Evolutionary conservation across 2,113 vertebrate species (phyloP).

Genomic region (Acrocephalus kingi): DNA sequence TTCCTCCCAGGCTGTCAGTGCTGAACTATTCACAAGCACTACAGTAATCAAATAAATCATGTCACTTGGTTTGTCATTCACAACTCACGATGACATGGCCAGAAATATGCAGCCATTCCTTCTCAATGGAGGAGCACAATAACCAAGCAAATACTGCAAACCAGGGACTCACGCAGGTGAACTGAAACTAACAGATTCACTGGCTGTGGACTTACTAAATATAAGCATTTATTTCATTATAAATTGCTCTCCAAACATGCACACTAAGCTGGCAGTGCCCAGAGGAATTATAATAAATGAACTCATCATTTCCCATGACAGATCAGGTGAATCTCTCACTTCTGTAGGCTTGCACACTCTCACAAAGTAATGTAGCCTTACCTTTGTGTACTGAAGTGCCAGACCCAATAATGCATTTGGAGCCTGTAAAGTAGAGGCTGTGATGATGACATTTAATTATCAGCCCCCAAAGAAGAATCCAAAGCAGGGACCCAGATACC

Average conservation of each 20-base stretch:
- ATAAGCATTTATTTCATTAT: neutral
- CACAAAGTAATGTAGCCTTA: fast-evolving
- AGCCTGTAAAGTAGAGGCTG: neutral
- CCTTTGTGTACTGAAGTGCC: neutral
- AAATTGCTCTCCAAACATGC: neutral
- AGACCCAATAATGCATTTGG: neutral
- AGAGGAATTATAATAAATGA: neutral
- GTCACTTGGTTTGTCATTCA: neutral
- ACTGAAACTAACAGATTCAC: neutral
- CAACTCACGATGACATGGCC: neutral
- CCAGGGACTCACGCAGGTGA: neutral
- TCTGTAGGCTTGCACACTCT: neutral
- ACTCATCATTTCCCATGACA: fast-evolving
- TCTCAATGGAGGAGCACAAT: fast-evolving
- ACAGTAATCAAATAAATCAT: neutral
- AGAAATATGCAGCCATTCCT: neutral
- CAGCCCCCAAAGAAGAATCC: neutral
- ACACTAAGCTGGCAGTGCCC: neutral
- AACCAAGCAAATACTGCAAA: neutral
- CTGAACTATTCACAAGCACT: neutral
- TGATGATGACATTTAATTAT: neutral
- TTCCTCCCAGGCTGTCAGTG: neutral
- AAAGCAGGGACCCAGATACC: neutral
- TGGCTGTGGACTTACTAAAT: neutral
- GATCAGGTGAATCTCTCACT: neutral